Percentiles rank a stretch among this genome's conserved stretches.
phyloP scores from a whole-genome alignment of 2,797 vertebrate genomes.

The Trachops cirrhosus region DNA sequence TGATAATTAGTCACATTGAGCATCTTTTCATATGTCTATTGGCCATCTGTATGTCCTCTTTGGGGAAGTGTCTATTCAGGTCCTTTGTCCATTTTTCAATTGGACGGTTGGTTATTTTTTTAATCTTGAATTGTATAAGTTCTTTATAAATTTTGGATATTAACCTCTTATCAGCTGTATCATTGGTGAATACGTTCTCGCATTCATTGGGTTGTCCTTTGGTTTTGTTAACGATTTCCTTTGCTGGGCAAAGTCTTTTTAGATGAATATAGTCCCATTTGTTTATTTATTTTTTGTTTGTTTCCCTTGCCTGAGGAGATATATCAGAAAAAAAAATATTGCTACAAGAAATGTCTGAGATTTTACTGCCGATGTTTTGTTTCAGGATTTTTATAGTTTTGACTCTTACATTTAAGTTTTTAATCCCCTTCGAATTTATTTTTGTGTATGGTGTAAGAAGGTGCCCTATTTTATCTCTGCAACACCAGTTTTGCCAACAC shows the following conservation, averaged over 20 bases:
- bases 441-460: background rate
- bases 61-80: background rate
- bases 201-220: background rate
- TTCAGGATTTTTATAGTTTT: background rate
- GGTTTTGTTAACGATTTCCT: background rate
- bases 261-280: background rate
- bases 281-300: background rate
- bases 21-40: background rate
- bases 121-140: background rate
- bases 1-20: background rate
- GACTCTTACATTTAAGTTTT: background rate
- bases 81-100: background rate
- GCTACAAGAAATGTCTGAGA: background rate
- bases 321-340: background rate
- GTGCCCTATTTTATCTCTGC: background rate
- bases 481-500: background rate
- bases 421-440: background rate
- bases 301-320: background rate
- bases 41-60: background rate
- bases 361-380: background rate
- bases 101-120: background rate
- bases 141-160: background rate
- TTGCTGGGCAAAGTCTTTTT: background rate
- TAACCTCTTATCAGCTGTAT: background rate
- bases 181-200: background rate